A percentile compares a stretch with the other conserved stretches of the same genome.
Evolutionary conservation across 2,888 invertebrate genomes (phyloP).

Genomic region (Ypsolopha scabrella): DNA sequence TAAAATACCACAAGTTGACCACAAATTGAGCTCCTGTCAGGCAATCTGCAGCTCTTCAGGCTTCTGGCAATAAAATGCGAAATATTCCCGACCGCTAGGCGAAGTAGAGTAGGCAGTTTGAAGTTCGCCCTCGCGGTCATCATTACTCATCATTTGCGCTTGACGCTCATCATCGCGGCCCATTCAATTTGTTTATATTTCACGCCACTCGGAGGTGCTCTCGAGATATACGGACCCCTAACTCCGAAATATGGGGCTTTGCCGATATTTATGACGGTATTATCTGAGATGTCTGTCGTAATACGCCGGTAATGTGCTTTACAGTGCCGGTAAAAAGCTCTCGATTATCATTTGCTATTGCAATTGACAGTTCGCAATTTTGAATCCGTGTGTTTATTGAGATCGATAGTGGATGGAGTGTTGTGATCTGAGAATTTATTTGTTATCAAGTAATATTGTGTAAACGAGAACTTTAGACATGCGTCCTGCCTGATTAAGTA

Average conservation of each 20-base stretch:
- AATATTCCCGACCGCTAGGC: not conserved
- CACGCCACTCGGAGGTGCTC: slow-evolving; percentile 59
- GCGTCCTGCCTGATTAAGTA: no score
- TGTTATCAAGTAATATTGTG: no score
- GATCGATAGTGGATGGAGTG: not conserved
- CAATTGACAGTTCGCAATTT: slow-evolving; percentile 11
- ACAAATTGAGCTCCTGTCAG: slow-evolving; percentile 4
- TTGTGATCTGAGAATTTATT: no score
- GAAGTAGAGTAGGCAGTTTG: not conserved
- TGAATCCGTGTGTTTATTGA: not conserved
- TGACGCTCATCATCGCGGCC: slow-evolving; percentile 50
- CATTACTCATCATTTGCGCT: slow-evolving; percentile 64
- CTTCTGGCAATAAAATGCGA: not conserved
- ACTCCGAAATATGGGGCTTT: slow-evolving; percentile 60
- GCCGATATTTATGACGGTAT: slow-evolving; percentile 58
- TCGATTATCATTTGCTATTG: slow-evolving; percentile 26
- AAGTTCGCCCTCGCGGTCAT: slow-evolving; percentile 5
- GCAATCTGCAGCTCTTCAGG: slow-evolving; percentile 4
- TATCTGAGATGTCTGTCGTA: slow-evolving; percentile 33
- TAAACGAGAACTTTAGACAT: no score
- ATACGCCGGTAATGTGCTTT: slow-evolving; percentile 43
- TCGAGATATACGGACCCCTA: slow-evolving; percentile 47
- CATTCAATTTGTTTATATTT: slow-evolving; percentile 70
- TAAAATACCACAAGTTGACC: not conserved
- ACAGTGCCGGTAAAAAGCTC: slow-evolving; percentile 26